Percentiles rank a stretch among this genome's conserved stretches.
phyloP scores from a whole-genome alignment of 2,113 vertebrate species.

The Callospermophilus lateralis region DNA sequence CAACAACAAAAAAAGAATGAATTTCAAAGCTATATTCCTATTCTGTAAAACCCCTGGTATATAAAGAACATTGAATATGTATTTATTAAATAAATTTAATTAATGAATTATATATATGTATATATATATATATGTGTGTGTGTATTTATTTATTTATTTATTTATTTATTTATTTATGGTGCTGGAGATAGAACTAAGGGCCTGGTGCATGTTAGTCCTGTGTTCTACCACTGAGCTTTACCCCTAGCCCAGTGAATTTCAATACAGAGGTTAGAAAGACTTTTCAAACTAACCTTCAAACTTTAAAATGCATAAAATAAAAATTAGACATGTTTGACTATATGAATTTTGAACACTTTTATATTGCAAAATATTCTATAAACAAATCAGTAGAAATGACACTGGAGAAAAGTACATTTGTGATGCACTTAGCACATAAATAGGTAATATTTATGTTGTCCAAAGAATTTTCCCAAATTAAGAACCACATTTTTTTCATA shows the following conservation, averaged over 20 bases:
- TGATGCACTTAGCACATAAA: background rate
- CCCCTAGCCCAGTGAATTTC: background rate
- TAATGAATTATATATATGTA: background rate
- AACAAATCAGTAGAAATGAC: background rate
- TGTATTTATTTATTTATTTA: too few species aligned
- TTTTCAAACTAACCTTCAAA: background rate
- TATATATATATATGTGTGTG: too few species aligned
- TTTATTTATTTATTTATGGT: background rate
- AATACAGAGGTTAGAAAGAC: background rate
- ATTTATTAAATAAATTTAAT: background rate
- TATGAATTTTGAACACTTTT: background rate
- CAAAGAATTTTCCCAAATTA: background rate
- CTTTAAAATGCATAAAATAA: background rate
- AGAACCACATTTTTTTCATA: conserved; percentile 5
- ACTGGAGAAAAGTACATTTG: background rate
- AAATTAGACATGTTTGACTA: background rate
- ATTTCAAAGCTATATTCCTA: background rate
- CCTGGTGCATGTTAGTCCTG: background rate
- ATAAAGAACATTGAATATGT: background rate
- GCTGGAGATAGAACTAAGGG: background rate
- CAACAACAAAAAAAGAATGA: background rate
- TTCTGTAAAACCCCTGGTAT: background rate
- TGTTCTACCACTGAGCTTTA: background rate
- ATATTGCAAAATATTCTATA: background rate
- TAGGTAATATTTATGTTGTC: background rate